Percentiles rank a stretch among this genome's conserved stretches.
Evolutionary conservation across 2,797 vertebrate genomes (phyloP).

Genomic region (Helicolenus hilgendorfi): DNA sequence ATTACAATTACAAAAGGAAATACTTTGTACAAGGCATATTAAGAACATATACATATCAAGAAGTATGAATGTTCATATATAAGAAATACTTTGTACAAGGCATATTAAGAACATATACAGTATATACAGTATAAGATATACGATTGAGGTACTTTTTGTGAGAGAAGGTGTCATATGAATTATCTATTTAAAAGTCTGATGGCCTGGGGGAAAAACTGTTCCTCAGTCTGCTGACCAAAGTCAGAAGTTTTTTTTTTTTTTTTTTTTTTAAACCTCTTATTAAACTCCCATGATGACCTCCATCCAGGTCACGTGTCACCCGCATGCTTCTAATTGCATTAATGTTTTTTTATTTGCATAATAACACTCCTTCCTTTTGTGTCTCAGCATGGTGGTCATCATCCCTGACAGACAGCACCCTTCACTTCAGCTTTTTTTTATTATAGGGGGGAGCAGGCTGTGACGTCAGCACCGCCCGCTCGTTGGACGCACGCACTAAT

Average conservation of each 20-base stretch:
- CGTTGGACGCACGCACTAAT: constrained; percentile 40
- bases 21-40: no score
- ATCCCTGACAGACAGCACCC: constrained; percentile 21
- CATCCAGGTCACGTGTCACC: constrained; percentile 20
- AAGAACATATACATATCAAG: no score
- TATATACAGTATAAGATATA: no score
- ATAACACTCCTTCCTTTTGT: constrained; percentile 4
- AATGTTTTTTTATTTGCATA: neutral
- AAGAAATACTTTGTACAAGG: no score
- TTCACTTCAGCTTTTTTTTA: constrained; percentile 54
- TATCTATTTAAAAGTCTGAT: no score
- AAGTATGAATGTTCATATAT: no score
- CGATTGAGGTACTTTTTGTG: no score
- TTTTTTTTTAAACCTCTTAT: neutral
- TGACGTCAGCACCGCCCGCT: constrained; percentile 75
- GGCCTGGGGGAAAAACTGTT: no score
- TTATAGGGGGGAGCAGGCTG: constrained; percentile 22
- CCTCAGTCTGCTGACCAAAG: neutral
- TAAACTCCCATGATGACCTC: neutral
- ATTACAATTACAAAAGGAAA: no score
- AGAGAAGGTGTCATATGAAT: no score
- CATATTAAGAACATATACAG: no score
- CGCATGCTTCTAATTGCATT: neutral
- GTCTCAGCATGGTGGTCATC: neutral
- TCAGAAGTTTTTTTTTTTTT: neutral